These are phyloP conservation scores for Alfaro cultratus DNA, from an alignment of 2,797 vertebrate genomes.

Conservation along the genomic window DNA sequence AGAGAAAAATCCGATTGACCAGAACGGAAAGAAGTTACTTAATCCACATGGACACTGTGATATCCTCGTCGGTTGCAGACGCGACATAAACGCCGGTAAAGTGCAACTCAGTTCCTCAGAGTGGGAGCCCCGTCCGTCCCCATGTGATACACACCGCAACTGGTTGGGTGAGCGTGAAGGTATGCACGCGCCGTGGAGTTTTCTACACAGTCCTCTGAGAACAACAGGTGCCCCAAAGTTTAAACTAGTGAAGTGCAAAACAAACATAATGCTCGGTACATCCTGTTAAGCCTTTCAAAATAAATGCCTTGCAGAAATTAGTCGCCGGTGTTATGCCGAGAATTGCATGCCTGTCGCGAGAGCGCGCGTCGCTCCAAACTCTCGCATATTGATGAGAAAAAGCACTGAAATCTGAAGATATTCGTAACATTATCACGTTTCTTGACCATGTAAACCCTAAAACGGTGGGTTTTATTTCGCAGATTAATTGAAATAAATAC, in stretches of 20 bases:
- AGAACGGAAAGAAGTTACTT: constrained; percentile 3
- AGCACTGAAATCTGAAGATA: too few relatives aligned
- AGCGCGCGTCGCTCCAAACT: too few relatives aligned
- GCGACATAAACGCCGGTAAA: not conserved
- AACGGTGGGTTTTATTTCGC: too few relatives aligned
- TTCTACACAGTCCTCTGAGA: constrained; percentile 19
- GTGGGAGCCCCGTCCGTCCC: constrained; percentile 11
- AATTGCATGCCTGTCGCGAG: too few relatives aligned
- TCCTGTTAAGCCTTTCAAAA: constrained; percentile 42
- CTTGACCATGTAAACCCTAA: too few relatives aligned
- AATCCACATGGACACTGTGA: constrained; percentile 37
- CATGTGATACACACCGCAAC: constrained; percentile 38
- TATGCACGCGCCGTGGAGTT: not conserved
- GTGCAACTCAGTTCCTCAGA: not conserved
- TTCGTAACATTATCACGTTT: too few relatives aligned
- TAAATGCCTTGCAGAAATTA: constrained; percentile 12
- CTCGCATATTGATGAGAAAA: too few relatives aligned
- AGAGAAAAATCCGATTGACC: not conserved
- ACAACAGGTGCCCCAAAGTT: constrained; percentile 63
- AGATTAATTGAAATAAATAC: too few relatives aligned
- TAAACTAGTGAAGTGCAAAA: not conserved
- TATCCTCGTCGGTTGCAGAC: not conserved
- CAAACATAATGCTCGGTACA: accelerated
- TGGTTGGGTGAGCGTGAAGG: constrained; percentile 15
- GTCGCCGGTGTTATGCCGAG: not conserved